Evolutionary conservation across 2,113 vertebrate genomes (phyloP).

Genomic region (Pachyramphus minor): DNA sequence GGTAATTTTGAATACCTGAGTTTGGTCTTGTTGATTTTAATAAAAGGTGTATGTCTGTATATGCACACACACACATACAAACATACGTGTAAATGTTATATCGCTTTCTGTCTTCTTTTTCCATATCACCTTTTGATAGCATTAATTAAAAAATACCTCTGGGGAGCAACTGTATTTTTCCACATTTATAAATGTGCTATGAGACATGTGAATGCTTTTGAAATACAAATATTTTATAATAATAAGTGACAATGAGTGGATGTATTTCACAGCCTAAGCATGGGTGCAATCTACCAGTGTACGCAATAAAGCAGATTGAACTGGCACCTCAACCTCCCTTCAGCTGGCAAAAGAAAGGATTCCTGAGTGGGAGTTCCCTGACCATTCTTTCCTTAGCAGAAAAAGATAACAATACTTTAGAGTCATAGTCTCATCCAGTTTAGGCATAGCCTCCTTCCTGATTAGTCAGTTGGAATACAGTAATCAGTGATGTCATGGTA

Average conservation of each 20-base stretch:
- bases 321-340: neutral
- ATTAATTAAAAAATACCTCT: neutral
- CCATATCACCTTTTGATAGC: neutral
- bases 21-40: neutral
- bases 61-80: neutral
- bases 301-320: neutral
- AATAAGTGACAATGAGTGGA: neutral
- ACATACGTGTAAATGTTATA: neutral
- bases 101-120: neutral
- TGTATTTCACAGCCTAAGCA: neutral
- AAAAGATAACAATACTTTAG: slow-evolving; percentile 11
- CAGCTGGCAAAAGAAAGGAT: neutral
- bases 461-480: slow-evolving; percentile 37
- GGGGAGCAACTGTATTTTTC: neutral
- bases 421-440: slow-evolving; percentile 34
- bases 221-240: neutral
- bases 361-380: slow-evolving; percentile 26
- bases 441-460: slow-evolving; percentile 33
- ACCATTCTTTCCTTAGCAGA: neutral
- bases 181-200: neutral
- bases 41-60: neutral
- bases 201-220: neutral
- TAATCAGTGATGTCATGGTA: neutral
- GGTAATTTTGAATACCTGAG: neutral
- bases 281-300: neutral